Base-by-base conservation (phyloP, 2,888 invertebrate species). In the Ophraella communa region DNA sequence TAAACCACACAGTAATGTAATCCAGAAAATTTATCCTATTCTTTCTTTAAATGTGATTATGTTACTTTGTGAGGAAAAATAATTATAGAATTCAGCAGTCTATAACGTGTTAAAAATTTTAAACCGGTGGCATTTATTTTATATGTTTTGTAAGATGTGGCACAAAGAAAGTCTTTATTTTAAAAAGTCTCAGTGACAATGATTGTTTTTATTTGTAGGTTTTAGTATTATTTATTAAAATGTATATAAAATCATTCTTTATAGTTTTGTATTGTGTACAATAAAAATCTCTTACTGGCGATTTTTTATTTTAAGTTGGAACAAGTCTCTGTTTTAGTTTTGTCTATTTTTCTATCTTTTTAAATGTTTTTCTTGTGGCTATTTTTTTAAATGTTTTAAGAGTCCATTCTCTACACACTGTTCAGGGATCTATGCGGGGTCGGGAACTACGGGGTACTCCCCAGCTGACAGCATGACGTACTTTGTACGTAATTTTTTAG, bases 211-310 rank as follows among this genome's bases (percentile, higher is more conserved):
- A 60, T 58, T 35, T 66, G 10, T 58, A 51, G 58, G 44, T 30
- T 30, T 64, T 59, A n/a, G n/a, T 68, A 68, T 59, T 72, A 72
- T 72, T 70, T 72, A 71, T 71, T 72, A 67, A 64, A 64, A 39
- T 72, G 71, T 71, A 71, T 62, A 72, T 71, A 71, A 69, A 63
- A 66, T 65, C 65, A 65, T 67, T 68, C 63, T 66, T 67, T 72
- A 64, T 68, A 68, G 70, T 71, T 71, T 70, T 71, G 58, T 65
- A 65, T 61, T 30, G 57, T 33, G 18, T 60, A 52, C 42, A 60
- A 60, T 52, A 52, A 60, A 60, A 44, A 21, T 17, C 45, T 21
- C 8, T 42, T n/a, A 39, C 42, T 14, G 21, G n/a, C 4, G 20
- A n/a, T 55, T 42, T 35, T 35, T 4, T 35, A n/a, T n/a, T n/a